phyloP scores from a whole-genome alignment of 2,113 vertebrate species.

The Jaculus jaculus region DNA sequence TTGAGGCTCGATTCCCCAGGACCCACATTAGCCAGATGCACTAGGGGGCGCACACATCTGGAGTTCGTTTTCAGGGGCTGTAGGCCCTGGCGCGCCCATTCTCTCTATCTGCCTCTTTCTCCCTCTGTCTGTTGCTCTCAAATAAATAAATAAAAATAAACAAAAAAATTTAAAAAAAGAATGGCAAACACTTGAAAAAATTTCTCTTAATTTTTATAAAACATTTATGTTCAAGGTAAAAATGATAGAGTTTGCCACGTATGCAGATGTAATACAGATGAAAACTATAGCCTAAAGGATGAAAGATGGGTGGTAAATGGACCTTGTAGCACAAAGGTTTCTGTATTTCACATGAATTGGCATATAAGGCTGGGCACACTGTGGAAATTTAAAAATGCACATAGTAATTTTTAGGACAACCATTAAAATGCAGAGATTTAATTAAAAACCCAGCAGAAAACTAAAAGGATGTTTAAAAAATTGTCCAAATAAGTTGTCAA shows the following conservation, averaged over 20 bases:
- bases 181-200: not conserved
- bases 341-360: not conserved
- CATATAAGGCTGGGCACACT: not conserved
- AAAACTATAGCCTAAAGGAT: not conserved
- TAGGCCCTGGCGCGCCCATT: no score
- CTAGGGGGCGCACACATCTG: no score
- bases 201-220: conserved; percentile 19
- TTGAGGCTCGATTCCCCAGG: no score
- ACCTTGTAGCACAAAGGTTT: not conserved
- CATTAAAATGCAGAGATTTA: not conserved
- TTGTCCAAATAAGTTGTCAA: conserved; percentile 7
- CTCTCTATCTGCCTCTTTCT: no score
- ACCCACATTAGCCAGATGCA: no score
- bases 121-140: no score
- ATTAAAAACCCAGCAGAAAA: not conserved
- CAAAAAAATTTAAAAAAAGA: no score
- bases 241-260: not conserved
- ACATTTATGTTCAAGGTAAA: not conserved
- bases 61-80: no score
- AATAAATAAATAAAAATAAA: no score
- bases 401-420: not conserved
- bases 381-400: not conserved
- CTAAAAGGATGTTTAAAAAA: not conserved
- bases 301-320: not conserved
- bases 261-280: not conserved